phyloP scores from a whole-genome alignment of 2,797 vertebrate species.

The Semaprochilodus insignis region DNA sequence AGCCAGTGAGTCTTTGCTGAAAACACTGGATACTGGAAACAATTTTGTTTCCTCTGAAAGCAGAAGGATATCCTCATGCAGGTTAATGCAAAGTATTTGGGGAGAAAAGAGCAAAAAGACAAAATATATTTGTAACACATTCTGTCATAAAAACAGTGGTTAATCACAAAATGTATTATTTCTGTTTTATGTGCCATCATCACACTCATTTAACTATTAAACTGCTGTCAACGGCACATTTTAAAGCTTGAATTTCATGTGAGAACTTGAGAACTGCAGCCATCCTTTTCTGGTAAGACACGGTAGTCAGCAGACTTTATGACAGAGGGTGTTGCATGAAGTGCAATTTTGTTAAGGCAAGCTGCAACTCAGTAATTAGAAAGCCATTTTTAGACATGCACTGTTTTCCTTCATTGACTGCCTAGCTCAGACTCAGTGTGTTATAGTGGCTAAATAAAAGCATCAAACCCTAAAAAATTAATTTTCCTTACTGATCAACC shows the following conservation, averaged over 20 bases:
- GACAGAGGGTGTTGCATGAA: constrained; percentile 54
- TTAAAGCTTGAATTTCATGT: not conserved
- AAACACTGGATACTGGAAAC: constrained; percentile 37
- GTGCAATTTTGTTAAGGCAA: constrained; percentile 53
- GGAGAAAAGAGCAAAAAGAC: not conserved
- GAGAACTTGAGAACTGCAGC: not conserved
- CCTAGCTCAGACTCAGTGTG: constrained; percentile 52
- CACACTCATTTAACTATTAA: not conserved
- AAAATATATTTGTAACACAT: constrained; percentile 53
- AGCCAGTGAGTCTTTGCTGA: constrained; percentile 29
- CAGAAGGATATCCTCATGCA: constrained; percentile 78
- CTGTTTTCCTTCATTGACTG: constrained; percentile 59
- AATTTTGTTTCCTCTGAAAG: constrained; percentile 35
- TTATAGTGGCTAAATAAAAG: constrained; percentile 52
- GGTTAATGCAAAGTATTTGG: constrained; percentile 59
- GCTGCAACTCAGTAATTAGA: constrained; percentile 75
- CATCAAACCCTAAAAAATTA: constrained; percentile 72
- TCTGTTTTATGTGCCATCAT: no score
- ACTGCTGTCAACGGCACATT: constrained; percentile 2
- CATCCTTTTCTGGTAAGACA: constrained; percentile 18
- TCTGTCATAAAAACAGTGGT: constrained; percentile 55
- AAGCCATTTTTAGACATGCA: constrained; percentile 79
- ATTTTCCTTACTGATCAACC: constrained; percentile 87
- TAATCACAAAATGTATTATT: not conserved
- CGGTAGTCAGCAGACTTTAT: constrained; percentile 36